Evolutionary conservation across 2,888 invertebrate genomes (phyloP), one percentile per base, ranked within the genome.

Genomic region (Parasteatoda lunata): DNA sequence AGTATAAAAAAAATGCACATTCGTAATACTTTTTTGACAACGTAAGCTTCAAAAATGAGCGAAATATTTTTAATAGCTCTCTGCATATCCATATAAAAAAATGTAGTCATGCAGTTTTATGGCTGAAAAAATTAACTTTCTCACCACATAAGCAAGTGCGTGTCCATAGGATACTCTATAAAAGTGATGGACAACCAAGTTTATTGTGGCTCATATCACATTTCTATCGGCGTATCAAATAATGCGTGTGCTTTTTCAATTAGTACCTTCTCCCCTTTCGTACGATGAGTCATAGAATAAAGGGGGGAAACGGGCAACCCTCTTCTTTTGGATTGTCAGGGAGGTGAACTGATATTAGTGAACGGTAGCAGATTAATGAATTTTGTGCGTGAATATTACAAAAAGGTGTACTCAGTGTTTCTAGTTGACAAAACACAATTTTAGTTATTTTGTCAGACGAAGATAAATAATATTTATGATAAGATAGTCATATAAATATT

Each of bases 131-230:
- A 30, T 30, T 30, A 30, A 30, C 30, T 30, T 30, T 30, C 30
- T 30, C 30, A 30, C 30, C 30, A 30, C 30, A 30, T 30, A 30
- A 30, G 30, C 30, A 30, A 30, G 30, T 30, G 30, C 30, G 30
- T 30, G 64, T 48, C 59, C 15, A 30, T 64, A 64, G 13, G 52
- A 5, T 15, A 47, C n/a, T 51, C 69, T 70, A 84, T 84, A 84
- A 77, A 84, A 52, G 54, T 83, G 83, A 84, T 72, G 9, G 77
- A 84, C 77, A 77, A 77, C 54, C n/a, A 45, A 65, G 77, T 77
- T 84, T 72, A 77, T 77, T 84, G 77, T 48, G 77, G 77, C 77
- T 59, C 70, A 52, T 77, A 84, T 84, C 77, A 84, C 83, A 71
- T 84, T 84, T 77, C 65, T 6, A 13, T 8, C 13, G 11, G 45